Evolutionary conservation across 2,113 vertebrate species (phyloP).

Genomic region (Porphyrio hochstetteri): DNA sequence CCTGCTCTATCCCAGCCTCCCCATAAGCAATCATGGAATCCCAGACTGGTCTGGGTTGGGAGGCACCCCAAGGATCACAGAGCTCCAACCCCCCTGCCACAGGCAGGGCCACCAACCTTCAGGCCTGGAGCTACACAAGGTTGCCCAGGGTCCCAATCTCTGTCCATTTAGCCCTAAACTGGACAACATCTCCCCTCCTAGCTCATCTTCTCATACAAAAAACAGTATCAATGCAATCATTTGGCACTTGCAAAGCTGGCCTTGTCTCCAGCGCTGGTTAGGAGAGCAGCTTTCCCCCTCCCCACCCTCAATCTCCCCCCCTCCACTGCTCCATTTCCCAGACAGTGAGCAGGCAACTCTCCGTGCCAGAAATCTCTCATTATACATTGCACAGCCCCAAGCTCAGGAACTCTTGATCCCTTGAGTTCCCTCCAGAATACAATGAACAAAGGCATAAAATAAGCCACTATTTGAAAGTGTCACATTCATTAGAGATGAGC

Average conservation of each 20-base stretch:
- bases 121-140: too few relatives aligned
- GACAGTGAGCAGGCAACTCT: not conserved
- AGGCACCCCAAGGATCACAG: too few relatives aligned
- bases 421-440: not conserved
- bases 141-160: fast-evolving
- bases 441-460: not conserved
- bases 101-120: too few relatives aligned
- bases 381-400: not conserved
- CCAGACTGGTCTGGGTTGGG: too few relatives aligned
- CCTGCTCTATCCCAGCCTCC: not conserved
- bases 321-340: not conserved
- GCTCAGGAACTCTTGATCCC: not conserved
- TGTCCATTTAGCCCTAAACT: not conserved
- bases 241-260: not conserved
- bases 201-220: not conserved
- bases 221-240: fast-evolving
- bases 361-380: not conserved
- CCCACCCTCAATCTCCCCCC: not conserved
- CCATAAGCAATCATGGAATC: not conserved
- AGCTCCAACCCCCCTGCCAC: too few relatives aligned
- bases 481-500: not conserved
- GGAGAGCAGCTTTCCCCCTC: not conserved
- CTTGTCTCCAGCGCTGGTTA: fast-evolving
- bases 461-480: not conserved
- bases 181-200: not conserved